Evolutionary conservation across 2,888 invertebrate species (phyloP), one percentile per base, ranked within the genome.

Genomic region (Rhagophthalmus giganteus): DNA sequence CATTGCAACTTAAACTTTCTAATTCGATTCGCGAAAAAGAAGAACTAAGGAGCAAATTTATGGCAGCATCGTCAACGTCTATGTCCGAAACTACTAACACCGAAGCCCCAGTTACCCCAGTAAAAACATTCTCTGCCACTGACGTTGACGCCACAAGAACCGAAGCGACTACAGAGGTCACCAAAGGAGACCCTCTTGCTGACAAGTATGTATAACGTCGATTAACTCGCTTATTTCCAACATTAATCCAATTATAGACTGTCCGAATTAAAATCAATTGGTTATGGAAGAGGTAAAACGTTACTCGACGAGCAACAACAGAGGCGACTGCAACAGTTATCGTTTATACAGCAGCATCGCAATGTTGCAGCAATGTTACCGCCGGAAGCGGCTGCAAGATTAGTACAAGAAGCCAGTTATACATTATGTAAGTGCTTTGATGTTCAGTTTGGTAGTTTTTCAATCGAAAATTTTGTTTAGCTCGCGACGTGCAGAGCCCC

Each of bases 11-110:
- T 51, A 83, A 89, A 57, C 74, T 94, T 4, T 92, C 92, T 0
- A 89, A 90, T 66, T 86, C 90, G 6, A 77, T 93, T 45, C 79
- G 91, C 31, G 81, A 87, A 25, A 85, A 85, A 60, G 91, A 90
- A 71, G 80, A 82, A 11, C 64, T 81, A 48, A 70, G 74, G 68
- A 79, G 57, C 58, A 67, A 64, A 49, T 38, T 57, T n/a, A 11
- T 35, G 12, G 14, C 40, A 2, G 10, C 16, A 9, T 20, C 39
- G 25, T 6, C 10, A 5, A 15, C 25, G 10, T 11, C 42, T 38
- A 14, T 20, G 7, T 20, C 20, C 7, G 20, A 20, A 7, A 5
- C 7, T 7, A 20, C 20, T 5, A 7, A 20, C 20, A 20, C 20
- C 3, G n/a, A n/a, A n/a, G n/a, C n/a, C n/a, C n/a, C n/a, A n/a